Evolutionary conservation across 2,888 invertebrate genomes (phyloP).

Genomic region (Terebella lapidaria): DNA sequence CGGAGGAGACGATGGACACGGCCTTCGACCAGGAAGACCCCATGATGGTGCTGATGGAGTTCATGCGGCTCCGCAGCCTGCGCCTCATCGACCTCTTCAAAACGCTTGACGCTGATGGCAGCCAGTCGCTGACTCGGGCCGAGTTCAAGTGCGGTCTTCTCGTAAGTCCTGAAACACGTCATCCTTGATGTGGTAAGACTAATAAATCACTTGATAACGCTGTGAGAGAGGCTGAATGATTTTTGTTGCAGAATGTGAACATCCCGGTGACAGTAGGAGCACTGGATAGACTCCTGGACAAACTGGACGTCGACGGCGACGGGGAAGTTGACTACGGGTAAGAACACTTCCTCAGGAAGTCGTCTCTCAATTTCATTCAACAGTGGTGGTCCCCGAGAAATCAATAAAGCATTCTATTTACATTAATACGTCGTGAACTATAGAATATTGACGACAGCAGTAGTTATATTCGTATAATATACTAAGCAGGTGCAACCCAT

Average conservation of each 20-base stretch:
- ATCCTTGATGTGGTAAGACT: no score
- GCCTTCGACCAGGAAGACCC: background rate
- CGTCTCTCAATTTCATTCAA: no score
- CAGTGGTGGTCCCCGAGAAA: no score
- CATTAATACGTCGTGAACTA: no score
- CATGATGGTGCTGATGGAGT: slow-evolving; percentile 12
- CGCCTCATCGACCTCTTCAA: slow-evolving; percentile 11
- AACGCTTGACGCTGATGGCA: slow-evolving; percentile 9
- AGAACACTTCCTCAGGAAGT: background rate
- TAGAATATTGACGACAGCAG: no score
- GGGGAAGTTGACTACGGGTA: slow-evolving; percentile 7
- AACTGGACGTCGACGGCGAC: slow-evolving; percentile 1
- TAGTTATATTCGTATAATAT: no score
- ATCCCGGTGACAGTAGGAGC: background rate
- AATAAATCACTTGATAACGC: background rate
- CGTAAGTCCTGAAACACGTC: background rate
- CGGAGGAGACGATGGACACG: background rate
- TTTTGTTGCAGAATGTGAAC: background rate
- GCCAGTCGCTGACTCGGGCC: slow-evolving; percentile 6
- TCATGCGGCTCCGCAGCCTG: slow-evolving; percentile 5
- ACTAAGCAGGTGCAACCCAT: no score
- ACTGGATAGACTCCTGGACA: background rate
- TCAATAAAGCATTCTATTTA: no score
- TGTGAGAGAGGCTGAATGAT: background rate
- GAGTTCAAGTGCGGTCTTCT: slow-evolving; percentile 10